Base-by-base conservation (phyloP, 2,113 vertebrate genomes). In the Siphamia tubifer region DNA sequence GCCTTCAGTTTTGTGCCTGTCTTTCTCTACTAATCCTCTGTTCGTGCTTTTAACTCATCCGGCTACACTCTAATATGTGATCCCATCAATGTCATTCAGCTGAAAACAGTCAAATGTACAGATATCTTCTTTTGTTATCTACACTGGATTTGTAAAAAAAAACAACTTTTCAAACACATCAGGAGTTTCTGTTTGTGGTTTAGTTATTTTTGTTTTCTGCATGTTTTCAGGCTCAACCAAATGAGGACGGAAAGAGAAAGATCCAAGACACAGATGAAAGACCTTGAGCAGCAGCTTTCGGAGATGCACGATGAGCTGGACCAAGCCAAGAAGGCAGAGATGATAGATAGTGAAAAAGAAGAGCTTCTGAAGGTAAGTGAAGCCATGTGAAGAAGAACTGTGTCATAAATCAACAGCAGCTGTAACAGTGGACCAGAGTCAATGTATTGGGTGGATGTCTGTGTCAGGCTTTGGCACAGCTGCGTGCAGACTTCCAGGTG, bases 251-350 rank as follows among this genome's bases (percentile, higher is more conserved):
- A 98, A 21, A 90, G 93, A 65, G 95, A 96, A 4, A 89, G 94
- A 56, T 91, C 92, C 49, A 95, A 95, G 79, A 93, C 89, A 0
- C 95, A 98, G 88, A 94, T 98, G 86, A 91, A 95, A 68, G 96
- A 96, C 78, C 93, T 99, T 63, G 95, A 98, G 84, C 95, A 96
- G 75, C 96, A 99, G 82, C 95, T 99, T 8, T 99, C 97, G 0
- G 97, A 99, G 62, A 98, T 98, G 95, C 98, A 99, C 0, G 97
- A 99, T 30, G 96, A 98, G 68, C 84, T 99, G 81, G 96, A 99
- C 83, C 90, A 63, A 0, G 92, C 95, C 58, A 79, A 82, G 45
- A 83, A 39, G 45, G 19, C 39, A 0, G 81, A 91, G 48, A 48
- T 69, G 68, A 72, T 85, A 32, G 74, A 76, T 9, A 20, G 56